These are phyloP conservation scores for Antheraea mylitta DNA, from an alignment of 1,140 invertebrate genomes.

Conservation along the genomic window DNA sequence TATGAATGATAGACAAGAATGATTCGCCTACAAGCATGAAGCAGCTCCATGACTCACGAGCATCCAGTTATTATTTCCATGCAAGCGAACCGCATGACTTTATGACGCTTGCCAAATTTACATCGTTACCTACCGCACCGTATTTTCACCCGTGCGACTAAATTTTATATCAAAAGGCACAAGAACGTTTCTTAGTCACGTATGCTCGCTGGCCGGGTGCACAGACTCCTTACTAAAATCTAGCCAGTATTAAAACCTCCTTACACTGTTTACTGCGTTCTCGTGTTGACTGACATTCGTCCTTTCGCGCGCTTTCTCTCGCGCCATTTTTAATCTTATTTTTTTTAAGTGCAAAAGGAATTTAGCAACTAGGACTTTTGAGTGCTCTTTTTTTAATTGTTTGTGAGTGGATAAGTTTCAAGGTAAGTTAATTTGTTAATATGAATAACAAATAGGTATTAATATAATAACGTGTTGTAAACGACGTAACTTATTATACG, in stretches of 20 bases:
- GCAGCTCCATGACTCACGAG: slow-evolving; percentile 5
- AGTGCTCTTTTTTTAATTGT: neutral
- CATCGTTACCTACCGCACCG: slow-evolving; percentile 36
- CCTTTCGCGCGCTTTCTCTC: slow-evolving; percentile 34
- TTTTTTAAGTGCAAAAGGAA: slow-evolving; percentile 22
- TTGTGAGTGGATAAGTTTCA: neutral
- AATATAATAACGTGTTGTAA: slow-evolving; percentile 13
- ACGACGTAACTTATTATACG: slow-evolving; percentile 16
- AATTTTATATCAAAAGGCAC: slow-evolving; percentile 65
- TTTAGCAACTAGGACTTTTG: neutral
- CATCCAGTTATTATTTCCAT: slow-evolving; percentile 30
- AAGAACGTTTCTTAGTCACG: slow-evolving; percentile 62
- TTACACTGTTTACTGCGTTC: neutral
- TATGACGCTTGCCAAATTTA: slow-evolving; percentile 59
- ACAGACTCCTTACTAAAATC: slow-evolving; percentile 33
- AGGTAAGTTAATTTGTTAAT: slow-evolving; percentile 29
- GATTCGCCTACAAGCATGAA: neutral
- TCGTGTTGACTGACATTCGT: neutral
- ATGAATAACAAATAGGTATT: slow-evolving; percentile 14
- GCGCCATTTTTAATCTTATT: slow-evolving; percentile 23
- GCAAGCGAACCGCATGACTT: slow-evolving; percentile 39
- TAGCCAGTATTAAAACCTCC: neutral
- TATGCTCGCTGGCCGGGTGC: slow-evolving; percentile 52
- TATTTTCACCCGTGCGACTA: slow-evolving; percentile 55
- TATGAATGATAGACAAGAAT: neutral